phyloP scores from a whole-genome alignment of 2,888 invertebrate genomes.

The Leptinotarsa rubiginosa region DNA sequence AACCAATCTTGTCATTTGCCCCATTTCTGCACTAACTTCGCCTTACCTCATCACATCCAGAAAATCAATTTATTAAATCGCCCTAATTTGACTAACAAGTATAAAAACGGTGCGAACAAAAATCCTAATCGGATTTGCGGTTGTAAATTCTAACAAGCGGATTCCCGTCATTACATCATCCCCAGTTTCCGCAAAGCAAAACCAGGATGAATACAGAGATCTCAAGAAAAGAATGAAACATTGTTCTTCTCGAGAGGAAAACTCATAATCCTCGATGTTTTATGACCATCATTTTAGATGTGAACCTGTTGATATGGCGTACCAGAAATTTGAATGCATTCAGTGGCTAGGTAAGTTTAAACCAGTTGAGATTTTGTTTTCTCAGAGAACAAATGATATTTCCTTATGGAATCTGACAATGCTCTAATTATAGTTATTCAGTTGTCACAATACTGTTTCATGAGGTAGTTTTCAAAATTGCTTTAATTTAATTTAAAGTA shows the following conservation, averaged over 20 bases:
- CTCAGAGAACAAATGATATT: too few species aligned
- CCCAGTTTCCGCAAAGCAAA: conserved; percentile 1
- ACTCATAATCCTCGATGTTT: neutral
- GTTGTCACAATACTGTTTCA: too few species aligned
- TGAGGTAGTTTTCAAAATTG: too few species aligned
- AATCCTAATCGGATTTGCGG: conserved; percentile 27
- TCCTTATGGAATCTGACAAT: too few species aligned
- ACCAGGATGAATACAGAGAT: conserved; percentile 10
- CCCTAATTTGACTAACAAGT: conserved; percentile 24
- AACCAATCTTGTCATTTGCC: neutral
- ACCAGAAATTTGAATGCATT: neutral
- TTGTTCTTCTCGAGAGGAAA: neutral
- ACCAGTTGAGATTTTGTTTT: too few species aligned
- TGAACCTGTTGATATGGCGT: neutral
- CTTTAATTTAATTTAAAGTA: too few species aligned
- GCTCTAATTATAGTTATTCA: too few species aligned
- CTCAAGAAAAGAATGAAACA: conserved; percentile 14
- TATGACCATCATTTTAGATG: neutral
- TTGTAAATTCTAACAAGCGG: conserved; percentile 21
- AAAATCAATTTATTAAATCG: neutral
- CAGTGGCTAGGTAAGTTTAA: too few species aligned
- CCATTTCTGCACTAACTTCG: neutral
- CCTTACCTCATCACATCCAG: neutral
- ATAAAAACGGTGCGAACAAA: conserved; percentile 17
- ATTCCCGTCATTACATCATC: conserved; percentile 18